Evolutionary conservation across 1,140 invertebrate species (phyloP).

Genomic region (Leptoteleia sp.): DNA sequence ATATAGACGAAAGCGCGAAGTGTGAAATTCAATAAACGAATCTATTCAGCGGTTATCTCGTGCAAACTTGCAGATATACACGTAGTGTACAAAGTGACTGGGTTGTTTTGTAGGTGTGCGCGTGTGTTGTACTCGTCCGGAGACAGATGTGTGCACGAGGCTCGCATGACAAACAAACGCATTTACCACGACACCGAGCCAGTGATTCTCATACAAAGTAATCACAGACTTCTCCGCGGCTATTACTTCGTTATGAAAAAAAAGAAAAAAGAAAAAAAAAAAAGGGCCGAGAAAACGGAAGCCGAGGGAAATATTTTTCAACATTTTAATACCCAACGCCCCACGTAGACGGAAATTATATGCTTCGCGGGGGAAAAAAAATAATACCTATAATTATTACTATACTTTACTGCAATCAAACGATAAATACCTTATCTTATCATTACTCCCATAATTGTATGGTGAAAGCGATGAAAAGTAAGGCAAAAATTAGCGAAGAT

Average conservation of each 20-base stretch:
- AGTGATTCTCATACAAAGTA: constrained; percentile 59
- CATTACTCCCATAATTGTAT: too few species aligned
- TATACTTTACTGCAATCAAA: too few species aligned
- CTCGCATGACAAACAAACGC: constrained; percentile 52
- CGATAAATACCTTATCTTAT: too few species aligned
- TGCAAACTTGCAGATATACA: constrained; percentile 71
- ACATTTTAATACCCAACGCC: too few species aligned
- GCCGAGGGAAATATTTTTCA: too few species aligned
- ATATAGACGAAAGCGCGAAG: constrained; percentile 51
- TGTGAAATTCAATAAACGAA: constrained; percentile 76
- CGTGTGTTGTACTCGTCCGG: constrained; percentile 41
- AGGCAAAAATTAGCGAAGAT: too few species aligned
- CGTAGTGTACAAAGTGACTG: constrained; percentile 54
- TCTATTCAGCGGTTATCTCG: constrained; percentile 76
- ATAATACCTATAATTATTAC: too few species aligned
- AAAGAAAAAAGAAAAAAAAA: too few species aligned
- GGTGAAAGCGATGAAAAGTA: too few species aligned
- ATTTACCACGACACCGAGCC: constrained; percentile 49
- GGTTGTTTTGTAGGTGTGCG: constrained; percentile 45
- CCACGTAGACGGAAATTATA: too few species aligned
- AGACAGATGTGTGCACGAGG: constrained; percentile 55
- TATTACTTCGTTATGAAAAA: constrained; percentile 10
- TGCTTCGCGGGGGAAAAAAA: too few species aligned
- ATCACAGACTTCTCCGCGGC: constrained; percentile 5
- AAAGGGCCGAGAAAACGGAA: too few species aligned